These are phyloP conservation scores for Automeris io DNA, from an alignment of 2,888 invertebrate species.

Conservation along the genomic window DNA sequence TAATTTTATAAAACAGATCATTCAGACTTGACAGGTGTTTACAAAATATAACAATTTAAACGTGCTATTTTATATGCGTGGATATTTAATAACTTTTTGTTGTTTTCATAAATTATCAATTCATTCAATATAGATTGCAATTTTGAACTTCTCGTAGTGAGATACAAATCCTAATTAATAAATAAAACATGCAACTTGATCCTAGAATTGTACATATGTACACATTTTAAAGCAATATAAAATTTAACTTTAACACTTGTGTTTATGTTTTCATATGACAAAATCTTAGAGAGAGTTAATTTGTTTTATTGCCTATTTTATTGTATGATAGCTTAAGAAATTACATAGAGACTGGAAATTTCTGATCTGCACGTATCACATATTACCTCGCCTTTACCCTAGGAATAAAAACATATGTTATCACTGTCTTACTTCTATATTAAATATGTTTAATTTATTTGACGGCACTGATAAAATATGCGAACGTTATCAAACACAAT, in stretches of 20 bases:
- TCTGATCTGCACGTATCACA: background rate
- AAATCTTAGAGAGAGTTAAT: too few relatives aligned
- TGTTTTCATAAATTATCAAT: background rate
- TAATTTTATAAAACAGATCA: slow-evolving; percentile 32
- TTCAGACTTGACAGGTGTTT: slow-evolving; percentile 14
- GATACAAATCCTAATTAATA: too few relatives aligned
- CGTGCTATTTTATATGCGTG: background rate
- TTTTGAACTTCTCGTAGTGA: too few relatives aligned
- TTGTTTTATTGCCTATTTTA: too few relatives aligned
- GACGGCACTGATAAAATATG: slow-evolving; percentile 4
- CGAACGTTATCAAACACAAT: slow-evolving; percentile 10
- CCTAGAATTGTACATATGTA: too few relatives aligned
- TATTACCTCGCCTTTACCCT: background rate
- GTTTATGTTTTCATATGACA: too few relatives aligned
- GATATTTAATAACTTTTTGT: background rate
- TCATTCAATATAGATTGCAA: too few relatives aligned
- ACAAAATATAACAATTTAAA: background rate
- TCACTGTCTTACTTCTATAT: slow-evolving; percentile 6
- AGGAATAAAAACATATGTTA: background rate
- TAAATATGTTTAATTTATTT: slow-evolving; percentile 4
- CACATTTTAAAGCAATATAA: too few relatives aligned
- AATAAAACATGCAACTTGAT: too few relatives aligned
- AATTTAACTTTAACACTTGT: too few relatives aligned
- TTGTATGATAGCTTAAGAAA: too few relatives aligned
- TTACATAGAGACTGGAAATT: too few relatives aligned